Conservation (phyloP, 2,113 vertebrate species). For the Lampris incognitus region DNA sequence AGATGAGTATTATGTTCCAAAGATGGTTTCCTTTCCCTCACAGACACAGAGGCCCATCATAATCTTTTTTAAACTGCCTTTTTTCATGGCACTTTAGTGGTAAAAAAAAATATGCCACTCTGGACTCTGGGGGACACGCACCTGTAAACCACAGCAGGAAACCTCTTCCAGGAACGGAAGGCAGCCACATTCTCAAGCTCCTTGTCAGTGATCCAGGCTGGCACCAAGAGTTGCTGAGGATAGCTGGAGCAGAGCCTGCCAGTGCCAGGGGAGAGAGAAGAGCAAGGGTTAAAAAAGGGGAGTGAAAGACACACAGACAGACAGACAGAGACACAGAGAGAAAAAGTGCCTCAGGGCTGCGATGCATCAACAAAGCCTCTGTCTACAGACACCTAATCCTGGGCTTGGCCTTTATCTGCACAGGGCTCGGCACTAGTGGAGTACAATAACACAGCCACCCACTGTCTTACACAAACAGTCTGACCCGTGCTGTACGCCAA, state of each 20-base stretch:
- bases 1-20: not conserved
- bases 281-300: conserved; percentile 6
- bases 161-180: conserved; percentile 98
- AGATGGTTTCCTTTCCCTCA: not conserved
- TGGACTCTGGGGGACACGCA: conserved; percentile 55
- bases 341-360: conserved; percentile 23
- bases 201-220: conserved; percentile 96
- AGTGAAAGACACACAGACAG: conserved; percentile 3
- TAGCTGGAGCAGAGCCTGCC: conserved; percentile 95
- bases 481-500: conserved; percentile 30
- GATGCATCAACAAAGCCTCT: conserved; percentile 56
- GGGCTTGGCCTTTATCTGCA: conserved; percentile 50
- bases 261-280: conserved; percentile 35
- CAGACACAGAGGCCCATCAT: conserved; percentile 8
- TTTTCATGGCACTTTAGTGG: not conserved
- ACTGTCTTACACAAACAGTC: conserved; percentile 40
- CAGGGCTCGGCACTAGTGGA: conserved; percentile 32
- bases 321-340: not conserved
- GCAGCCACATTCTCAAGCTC: conserved; percentile 95
- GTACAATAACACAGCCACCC: conserved; percentile 60
- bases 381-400: conserved; percentile 67
- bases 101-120: not conserved
- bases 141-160: conserved; percentile 97
- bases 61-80: not conserved
- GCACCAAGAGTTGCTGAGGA: conserved; percentile 95